Evolutionary conservation across 2,888 invertebrate genomes (phyloP).

Genomic region (Bombyx huttoni): DNA sequence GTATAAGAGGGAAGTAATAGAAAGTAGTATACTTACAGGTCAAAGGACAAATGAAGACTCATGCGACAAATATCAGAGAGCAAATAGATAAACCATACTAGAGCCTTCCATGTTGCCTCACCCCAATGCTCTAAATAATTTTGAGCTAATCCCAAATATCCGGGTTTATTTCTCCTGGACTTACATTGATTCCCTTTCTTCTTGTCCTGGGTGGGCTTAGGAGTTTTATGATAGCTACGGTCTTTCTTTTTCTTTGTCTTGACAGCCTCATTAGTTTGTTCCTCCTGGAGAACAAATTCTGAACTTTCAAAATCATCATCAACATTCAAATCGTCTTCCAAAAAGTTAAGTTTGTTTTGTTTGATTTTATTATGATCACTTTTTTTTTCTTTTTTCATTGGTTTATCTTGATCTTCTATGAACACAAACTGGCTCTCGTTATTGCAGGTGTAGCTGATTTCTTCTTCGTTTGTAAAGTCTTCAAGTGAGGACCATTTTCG

Average conservation of each 20-base stretch:
- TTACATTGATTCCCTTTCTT: conserved; percentile 61
- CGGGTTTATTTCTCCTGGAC: conserved; percentile 48
- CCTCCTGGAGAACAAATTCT: conserved; percentile 46
- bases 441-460: conserved; percentile 30
- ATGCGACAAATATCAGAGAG: conserved; percentile 85
- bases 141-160: conserved; percentile 55
- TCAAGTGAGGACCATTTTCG: conserved; percentile 76
- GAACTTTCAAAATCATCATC: conserved; percentile 46
- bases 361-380: conserved; percentile 32
- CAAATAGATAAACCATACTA: conserved; percentile 84
- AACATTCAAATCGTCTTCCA: conserved; percentile 38
- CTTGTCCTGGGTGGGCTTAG: conserved; percentile 49
- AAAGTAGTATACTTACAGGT: conserved; percentile 76
- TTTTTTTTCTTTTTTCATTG: conserved; percentile 53
- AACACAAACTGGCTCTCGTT: conserved; percentile 60
- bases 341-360: conserved; percentile 27
- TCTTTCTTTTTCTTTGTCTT: conserved; percentile 64
- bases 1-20: no score
- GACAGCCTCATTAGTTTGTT: conserved; percentile 30
- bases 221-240: conserved; percentile 41
- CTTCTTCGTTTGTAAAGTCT: conserved; percentile 58
- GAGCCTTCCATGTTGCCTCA: conserved; percentile 72
- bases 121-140: conserved; percentile 69
- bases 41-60: conserved; percentile 80
- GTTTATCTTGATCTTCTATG: conserved; percentile 56